Evolutionary conservation across 2,113 vertebrate species (phyloP), one percentile per base, ranked within the genome.

Genomic region (Bubalus kerabau): DNA sequence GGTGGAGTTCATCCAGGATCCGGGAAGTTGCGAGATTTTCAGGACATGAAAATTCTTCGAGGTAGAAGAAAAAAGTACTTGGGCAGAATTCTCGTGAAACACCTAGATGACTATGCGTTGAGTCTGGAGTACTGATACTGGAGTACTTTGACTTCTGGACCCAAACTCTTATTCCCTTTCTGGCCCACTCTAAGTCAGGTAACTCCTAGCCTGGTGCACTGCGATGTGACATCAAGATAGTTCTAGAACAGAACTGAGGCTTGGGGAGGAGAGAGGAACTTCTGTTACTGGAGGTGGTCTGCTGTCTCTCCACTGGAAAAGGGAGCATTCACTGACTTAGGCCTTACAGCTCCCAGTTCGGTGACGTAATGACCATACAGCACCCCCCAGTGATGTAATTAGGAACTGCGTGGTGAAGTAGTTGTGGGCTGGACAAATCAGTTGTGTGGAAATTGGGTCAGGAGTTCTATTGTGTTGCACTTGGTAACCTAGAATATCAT

Each of bases 371-470:
- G 93, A 50, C 60, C 96, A 81, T 87, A 89, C 30, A 52, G 87
- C 84, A 24, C 87, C 50, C 76, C 40, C 71, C 36, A 76, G 87
- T 95, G 97, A 97, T 93, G 98, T 97, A 74, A 97, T 95, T 87
- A 91, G 81, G 48, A 10, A 84, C 60, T 71, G 67, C 5, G n/a
- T 16, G 56, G 67, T 62, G 87, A 74, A 94, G 92, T 86, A 19
- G 87, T 59, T 89, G 89, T 94, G 94, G 96, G 93, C 57, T 90
- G 95, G 97, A 67, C 60, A 78, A 59, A 91, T 87, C 90, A 46
- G 82, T 54, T 56, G 43, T 97, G 93, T 97, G 95, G 96, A 97
- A 98, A 98, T 74, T 96, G 89, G 97, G 98, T 98, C 97, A 98
- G 74, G 94, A 96, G 94, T 97, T 97, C 87, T 46, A 50, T 82